Conservation (phyloP, 2,113 vertebrate species). For the Cebus imitator region DNA sequence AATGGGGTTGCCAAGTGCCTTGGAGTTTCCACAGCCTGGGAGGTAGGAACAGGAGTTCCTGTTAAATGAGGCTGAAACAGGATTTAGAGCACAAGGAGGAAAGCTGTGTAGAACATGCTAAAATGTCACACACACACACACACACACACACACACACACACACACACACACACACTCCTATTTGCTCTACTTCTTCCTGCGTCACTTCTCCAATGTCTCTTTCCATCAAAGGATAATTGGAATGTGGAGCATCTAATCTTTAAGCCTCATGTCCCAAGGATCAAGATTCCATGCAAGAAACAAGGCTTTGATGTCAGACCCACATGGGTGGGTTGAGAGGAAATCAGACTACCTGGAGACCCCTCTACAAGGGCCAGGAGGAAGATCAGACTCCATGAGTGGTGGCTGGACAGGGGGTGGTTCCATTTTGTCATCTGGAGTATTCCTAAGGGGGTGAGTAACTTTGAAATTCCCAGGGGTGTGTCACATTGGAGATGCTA, state of each 20-base stretch:
- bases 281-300: neutral
- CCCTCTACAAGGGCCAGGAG: neutral
- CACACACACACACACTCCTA: neutral
- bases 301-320: neutral
- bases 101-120: neutral
- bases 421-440: neutral
- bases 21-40: neutral
- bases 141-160: too few relatives aligned
- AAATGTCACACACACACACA: neutral
- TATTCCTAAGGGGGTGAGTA: neutral
- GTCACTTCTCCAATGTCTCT: neutral
- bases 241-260: neutral
- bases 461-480: neutral
- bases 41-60: neutral
- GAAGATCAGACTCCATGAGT: neutral
- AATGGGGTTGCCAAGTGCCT: neutral
- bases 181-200: neutral
- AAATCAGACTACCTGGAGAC: neutral
- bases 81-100: neutral
- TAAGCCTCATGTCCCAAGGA: neutral
- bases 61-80: neutral
- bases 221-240: neutral
- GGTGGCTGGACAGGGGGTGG: neutral
- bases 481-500: neutral
- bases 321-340: neutral